Conservation (phyloP, 1,140 invertebrate genomes). For the Sarcophaga peregrina region DNA sequence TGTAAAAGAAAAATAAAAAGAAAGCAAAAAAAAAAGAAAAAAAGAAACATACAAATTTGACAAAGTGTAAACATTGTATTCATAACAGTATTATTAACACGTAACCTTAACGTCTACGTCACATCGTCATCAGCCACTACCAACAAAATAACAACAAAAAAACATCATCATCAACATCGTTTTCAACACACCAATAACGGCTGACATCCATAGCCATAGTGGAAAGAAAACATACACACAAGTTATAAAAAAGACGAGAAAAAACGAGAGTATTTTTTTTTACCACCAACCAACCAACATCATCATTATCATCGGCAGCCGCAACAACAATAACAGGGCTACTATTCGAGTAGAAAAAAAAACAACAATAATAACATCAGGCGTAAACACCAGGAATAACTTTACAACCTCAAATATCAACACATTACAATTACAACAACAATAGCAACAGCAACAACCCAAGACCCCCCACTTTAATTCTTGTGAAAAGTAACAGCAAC, state of each 20-base stretch:
- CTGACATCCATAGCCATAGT: conserved; percentile 18
- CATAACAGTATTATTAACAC: conserved; percentile 48
- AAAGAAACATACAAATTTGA: conserved; percentile 24
- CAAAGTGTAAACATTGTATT: conserved; percentile 44
- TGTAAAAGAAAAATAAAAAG: conserved; percentile 22
- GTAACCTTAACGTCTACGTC: conserved; percentile 42
- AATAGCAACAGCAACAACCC: neutral
- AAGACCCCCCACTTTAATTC: conserved; percentile 27
- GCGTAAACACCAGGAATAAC: conserved; percentile 3
- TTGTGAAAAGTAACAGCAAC: neutral
- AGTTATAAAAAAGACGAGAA: neutral
- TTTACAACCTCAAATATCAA: conserved; percentile 38
- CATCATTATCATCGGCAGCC: conserved; percentile 18
- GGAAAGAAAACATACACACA: neutral
- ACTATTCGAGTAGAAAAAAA: neutral
- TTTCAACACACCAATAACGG: conserved; percentile 8
- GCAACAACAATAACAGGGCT: conserved; percentile 19
- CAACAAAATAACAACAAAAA: neutral
- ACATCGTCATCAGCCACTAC: conserved; percentile 26
- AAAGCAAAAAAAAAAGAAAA: conserved; percentile 19
- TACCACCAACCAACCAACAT: conserved; percentile 31
- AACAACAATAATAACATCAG: conserved; percentile 5
- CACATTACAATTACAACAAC: conserved; percentile 6
- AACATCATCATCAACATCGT: conserved; percentile 28
- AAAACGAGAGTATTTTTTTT: conserved; percentile 35